A percentile compares a stretch with the other conserved stretches of the same genome.
Conservation (phyloP, 1,140 invertebrate genomes). For the Drosophila albomicans region DNA sequence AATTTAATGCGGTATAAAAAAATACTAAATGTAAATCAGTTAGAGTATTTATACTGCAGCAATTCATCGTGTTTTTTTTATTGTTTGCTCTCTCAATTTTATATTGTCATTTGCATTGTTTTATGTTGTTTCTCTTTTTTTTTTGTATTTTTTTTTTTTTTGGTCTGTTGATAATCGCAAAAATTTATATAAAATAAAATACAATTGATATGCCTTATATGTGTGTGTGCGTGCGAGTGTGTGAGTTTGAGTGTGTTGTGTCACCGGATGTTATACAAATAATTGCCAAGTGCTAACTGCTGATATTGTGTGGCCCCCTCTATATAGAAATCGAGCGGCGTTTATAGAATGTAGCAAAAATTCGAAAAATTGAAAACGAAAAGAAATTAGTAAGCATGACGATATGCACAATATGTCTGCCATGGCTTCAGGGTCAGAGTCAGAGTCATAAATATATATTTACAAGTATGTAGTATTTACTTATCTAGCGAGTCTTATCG, state of each 20-base stretch:
- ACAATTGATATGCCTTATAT: conserved; percentile 47
- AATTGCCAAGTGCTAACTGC: conserved; percentile 49
- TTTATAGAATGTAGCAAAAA: conserved; percentile 23
- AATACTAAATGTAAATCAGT: background rate
- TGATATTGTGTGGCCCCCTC: conserved; percentile 52
- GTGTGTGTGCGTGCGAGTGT: conserved; percentile 8
- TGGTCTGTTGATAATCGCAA: conserved; percentile 39
- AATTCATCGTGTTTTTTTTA: no score
- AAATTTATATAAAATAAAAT: conserved; percentile 27
- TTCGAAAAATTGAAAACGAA: conserved; percentile 41
- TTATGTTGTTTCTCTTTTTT: conserved; percentile 3
- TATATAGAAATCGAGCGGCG: conserved; percentile 41
- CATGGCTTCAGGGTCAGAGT: conserved; percentile 28
- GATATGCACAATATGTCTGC: background rate
- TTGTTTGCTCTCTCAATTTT: background rate
- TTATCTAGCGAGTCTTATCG: conserved; percentile 28
- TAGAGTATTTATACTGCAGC: background rate
- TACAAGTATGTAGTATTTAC: conserved; percentile 7
- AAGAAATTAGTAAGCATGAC: conserved; percentile 56
- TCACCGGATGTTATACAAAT: conserved; percentile 59
- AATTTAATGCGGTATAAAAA: background rate
- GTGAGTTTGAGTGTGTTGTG: conserved; percentile 23
- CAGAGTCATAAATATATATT: background rate
- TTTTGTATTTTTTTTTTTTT: background rate
- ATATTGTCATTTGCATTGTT: conserved; percentile 31